These are phyloP conservation scores for Sphenopsis melanotis DNA, from an alignment of 2,797 vertebrate species.

Conservation along the genomic window DNA sequence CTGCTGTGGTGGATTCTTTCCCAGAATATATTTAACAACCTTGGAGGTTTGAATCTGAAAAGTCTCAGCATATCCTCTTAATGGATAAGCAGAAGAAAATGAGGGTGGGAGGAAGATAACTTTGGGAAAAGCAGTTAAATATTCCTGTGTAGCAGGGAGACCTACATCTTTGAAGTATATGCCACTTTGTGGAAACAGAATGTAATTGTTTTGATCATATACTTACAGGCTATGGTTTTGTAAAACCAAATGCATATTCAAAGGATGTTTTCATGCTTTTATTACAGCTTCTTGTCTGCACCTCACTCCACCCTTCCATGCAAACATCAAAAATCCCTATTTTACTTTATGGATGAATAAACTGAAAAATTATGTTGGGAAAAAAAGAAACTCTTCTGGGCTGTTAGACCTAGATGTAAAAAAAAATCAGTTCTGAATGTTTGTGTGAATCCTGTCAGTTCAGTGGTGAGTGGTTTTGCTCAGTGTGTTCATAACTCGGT, in stretches of 20 bases:
- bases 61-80: background rate
- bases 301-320: background rate
- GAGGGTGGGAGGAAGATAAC: background rate
- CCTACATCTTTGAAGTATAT: background rate
- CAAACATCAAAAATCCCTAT: background rate
- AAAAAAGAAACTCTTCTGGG: constrained; percentile 7
- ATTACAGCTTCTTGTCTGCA: background rate
- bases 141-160: background rate
- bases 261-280: constrained; percentile 5
- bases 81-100: background rate
- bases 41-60: background rate
- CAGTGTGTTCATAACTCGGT: background rate
- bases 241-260: background rate
- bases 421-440: background rate
- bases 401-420: background rate
- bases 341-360: constrained; percentile 44
- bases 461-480: background rate
- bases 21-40: background rate
- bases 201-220: background rate
- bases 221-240: background rate
- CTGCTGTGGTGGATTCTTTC: background rate
- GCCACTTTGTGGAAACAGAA: background rate
- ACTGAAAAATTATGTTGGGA: constrained; percentile 12
- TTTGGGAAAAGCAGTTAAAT: background rate
- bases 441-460: constrained; percentile 21